Conservation (phyloP, 2,888 invertebrate genomes). For the Tinea trinotella region DNA sequence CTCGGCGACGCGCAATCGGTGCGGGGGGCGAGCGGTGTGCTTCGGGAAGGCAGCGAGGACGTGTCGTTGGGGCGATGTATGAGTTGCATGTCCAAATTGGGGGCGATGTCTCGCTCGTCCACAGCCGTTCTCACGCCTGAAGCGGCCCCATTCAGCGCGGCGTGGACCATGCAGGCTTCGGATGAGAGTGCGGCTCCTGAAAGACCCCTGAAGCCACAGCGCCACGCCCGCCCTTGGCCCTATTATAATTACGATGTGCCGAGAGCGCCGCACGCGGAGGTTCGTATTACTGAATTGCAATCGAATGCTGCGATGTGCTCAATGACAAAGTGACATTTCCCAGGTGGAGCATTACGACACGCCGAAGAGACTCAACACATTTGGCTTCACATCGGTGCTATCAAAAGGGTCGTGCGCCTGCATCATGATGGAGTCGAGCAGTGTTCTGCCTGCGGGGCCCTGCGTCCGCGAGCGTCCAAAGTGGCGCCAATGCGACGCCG, state of each 20-base stretch:
- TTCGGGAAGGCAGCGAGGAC: neutral
- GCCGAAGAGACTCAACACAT: slow-evolving; percentile 76
- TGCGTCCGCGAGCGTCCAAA: neutral
- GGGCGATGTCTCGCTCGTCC: slow-evolving; percentile 77
- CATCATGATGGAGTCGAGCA: slow-evolving; percentile 53
- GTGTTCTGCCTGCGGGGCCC: neutral
- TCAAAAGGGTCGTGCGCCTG: slow-evolving; percentile 80
- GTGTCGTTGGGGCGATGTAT: neutral
- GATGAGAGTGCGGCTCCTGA: neutral
- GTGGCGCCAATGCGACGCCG: slow-evolving; percentile 32
- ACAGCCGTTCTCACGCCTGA: slow-evolving; percentile 28
- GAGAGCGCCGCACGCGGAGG: slow-evolving; percentile 48
- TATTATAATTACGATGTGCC: slow-evolving; percentile 87
- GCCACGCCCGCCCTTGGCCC: neutral
- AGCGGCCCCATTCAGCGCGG: slow-evolving; percentile 63
- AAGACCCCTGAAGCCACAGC: neutral
- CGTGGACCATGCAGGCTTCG: slow-evolving; percentile 64
- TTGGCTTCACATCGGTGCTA: slow-evolving; percentile 70
- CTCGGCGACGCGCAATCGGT: slow-evolving; percentile 55
- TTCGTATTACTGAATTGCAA: neutral
- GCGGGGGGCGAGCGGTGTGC: slow-evolving; percentile 34
- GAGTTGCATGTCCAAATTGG: neutral
- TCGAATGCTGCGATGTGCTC: no score
- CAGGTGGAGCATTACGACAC: slow-evolving; percentile 79
- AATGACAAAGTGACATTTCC: neutral